phyloP scores from a whole-genome alignment of 37 sponge, comb jelly and placozoan species.

The Tethya wilhelma region DNA sequence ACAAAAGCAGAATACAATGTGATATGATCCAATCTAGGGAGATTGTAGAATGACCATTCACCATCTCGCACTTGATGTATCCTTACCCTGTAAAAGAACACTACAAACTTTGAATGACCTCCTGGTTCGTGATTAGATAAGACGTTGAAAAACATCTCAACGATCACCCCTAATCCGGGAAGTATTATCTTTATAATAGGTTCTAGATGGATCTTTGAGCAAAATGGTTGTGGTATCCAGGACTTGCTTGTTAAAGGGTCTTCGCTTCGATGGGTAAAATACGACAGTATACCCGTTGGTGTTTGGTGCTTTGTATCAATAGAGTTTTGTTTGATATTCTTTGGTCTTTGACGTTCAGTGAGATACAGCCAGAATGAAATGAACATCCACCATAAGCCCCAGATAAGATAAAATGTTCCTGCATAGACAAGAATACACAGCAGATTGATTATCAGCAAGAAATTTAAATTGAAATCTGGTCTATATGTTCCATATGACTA shows the following conservation, averaged over 20 bases:
- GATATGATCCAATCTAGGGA: conserved; percentile 15
- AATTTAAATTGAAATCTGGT: not conserved
- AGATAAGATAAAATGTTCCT: conserved; percentile 35
- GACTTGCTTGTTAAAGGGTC: conserved; percentile 9
- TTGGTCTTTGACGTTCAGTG: no score
- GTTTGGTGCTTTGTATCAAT: not conserved
- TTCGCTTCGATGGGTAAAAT: not conserved
- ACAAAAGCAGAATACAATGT: conserved; percentile 43
- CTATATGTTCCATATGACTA: no score
- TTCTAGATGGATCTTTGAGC: conserved; percentile 22
- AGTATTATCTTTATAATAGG: conserved; percentile 31
- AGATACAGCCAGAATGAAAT: conserved; percentile 16
- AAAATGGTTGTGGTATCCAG: conserved; percentile 39
- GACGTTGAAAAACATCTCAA: conserved; percentile 15
- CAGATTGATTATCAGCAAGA: not conserved
- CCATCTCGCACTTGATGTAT: not conserved
- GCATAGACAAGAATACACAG: not conserved
- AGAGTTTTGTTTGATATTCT: no score
- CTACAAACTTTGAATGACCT: no score
- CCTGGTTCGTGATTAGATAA: not conserved
- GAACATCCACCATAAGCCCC: conserved; percentile 44
- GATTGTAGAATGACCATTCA: not conserved
- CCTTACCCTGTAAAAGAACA: not conserved
- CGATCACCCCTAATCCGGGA: conserved; percentile 19
- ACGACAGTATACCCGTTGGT: not conserved